Conservation (phyloP, 1,140 invertebrate genomes). For the Palaemon carinicauda region DNA sequence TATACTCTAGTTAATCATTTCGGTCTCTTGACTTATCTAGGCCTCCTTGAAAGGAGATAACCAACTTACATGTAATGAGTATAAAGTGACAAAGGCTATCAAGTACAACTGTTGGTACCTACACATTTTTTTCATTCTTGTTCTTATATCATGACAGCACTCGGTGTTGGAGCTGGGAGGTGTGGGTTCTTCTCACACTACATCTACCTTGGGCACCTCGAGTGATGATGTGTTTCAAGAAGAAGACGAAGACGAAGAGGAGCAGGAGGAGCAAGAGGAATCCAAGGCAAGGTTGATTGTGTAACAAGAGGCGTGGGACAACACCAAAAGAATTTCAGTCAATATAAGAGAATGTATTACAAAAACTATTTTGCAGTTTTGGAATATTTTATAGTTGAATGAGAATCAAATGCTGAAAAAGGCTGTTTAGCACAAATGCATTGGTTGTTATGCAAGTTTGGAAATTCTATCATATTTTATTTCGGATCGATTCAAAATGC, state of each 20-base stretch:
- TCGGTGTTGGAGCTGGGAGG: conserved; percentile 38
- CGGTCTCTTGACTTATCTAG: no score
- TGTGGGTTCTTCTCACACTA: conserved; percentile 44
- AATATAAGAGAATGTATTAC: background rate
- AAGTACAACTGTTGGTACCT: background rate
- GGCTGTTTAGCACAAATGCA: no score
- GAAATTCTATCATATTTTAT: no score
- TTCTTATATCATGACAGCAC: conserved; percentile 6
- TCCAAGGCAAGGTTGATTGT: conserved; percentile 38
- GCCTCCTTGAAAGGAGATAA: no score
- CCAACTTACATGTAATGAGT: no score
- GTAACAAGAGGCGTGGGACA: background rate
- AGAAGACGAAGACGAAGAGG: conserved; percentile 46
- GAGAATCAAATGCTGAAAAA: no score
- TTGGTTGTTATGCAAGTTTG: no score
- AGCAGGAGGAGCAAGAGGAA: conserved; percentile 47
- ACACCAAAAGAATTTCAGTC: background rate
- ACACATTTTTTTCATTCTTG: background rate
- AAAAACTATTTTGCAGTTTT: no score
- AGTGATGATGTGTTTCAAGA: conserved; percentile 49
- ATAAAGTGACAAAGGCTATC: no score
- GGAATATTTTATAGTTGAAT: no score
- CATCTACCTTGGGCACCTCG: conserved; percentile 47
- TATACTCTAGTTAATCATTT: no score
- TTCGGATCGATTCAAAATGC: no score